Evolutionary conservation across 2,113 vertebrate species (phyloP).

Genomic region (Onychostoma macrolepis): DNA sequence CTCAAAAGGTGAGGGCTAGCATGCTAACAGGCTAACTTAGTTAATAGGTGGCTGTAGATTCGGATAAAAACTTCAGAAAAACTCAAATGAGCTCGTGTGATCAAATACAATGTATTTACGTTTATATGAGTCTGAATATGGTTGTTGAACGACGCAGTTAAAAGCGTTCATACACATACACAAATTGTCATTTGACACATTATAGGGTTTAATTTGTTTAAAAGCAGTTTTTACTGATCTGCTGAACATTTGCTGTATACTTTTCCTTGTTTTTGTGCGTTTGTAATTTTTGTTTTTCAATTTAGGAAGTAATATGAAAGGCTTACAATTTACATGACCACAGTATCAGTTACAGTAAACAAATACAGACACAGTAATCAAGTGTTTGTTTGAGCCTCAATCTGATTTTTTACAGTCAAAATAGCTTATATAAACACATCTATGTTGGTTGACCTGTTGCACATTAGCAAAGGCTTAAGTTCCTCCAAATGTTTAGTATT

Average conservation of each 20-base stretch:
- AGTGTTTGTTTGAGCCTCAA: neutral
- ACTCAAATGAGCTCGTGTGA: neutral
- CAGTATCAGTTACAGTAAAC: neutral
- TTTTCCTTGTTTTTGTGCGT: neutral
- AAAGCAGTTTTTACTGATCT: too few relatives aligned
- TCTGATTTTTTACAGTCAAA: neutral
- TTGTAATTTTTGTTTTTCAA: neutral
- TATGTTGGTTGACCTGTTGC: neutral
- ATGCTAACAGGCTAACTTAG: conserved; percentile 22
- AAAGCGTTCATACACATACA: neutral
- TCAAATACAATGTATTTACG: neutral
- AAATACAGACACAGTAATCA: neutral
- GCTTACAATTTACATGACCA: neutral
- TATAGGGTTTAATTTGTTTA: neutral
- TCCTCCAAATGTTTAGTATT: neutral
- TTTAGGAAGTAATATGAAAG: neutral
- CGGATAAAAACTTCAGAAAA: neutral
- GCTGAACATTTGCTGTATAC: neutral
- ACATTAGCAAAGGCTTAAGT: neutral
- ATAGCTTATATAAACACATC: neutral
- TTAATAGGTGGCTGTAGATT: neutral
- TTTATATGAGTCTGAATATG: neutral
- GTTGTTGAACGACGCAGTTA: neutral
- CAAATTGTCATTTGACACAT: neutral
- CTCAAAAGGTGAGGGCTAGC: neutral